These are phyloP conservation scores for Melanocharis versteri DNA, from an alignment of 2,113 vertebrate genomes.

Conservation along the genomic window DNA sequence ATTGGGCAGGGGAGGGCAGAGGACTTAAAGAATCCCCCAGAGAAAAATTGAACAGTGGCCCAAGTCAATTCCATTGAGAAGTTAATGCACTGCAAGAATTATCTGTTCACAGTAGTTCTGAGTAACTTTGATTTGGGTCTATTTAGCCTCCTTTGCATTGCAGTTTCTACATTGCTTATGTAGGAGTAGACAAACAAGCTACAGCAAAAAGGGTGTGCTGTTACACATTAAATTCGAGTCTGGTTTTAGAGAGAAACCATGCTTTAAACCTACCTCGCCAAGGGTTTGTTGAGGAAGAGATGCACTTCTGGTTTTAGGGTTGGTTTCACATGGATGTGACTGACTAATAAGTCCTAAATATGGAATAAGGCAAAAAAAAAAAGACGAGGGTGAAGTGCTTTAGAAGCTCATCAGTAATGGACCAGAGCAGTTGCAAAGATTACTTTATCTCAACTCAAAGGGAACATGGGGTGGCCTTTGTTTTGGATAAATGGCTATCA, in stretches of 20 bases:
- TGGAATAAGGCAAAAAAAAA: background rate
- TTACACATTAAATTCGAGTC: background rate
- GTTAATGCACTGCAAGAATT: background rate
- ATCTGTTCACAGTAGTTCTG: background rate
- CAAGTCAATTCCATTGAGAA: background rate
- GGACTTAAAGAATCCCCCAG: background rate
- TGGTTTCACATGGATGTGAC: background rate
- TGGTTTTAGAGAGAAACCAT: background rate
- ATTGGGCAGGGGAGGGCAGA: background rate
- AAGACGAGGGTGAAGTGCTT: background rate
- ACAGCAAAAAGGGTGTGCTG: background rate
- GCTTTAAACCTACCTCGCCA: background rate
- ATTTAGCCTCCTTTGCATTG: background rate
- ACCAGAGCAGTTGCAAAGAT: background rate
- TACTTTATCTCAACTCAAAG: background rate
- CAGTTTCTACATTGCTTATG: background rate
- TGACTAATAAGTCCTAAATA: background rate
- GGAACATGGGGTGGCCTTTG: background rate
- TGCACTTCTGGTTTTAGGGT: background rate
- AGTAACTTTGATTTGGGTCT: fast-evolving
- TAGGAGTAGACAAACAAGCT: background rate
- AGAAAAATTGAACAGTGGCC: background rate
- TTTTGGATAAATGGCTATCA: background rate
- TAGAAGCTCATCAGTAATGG: background rate
- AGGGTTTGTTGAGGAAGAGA: background rate